Evolutionary conservation across 2,113 vertebrate species (phyloP).

Genomic region (Anoplopoma fimbria): DNA sequence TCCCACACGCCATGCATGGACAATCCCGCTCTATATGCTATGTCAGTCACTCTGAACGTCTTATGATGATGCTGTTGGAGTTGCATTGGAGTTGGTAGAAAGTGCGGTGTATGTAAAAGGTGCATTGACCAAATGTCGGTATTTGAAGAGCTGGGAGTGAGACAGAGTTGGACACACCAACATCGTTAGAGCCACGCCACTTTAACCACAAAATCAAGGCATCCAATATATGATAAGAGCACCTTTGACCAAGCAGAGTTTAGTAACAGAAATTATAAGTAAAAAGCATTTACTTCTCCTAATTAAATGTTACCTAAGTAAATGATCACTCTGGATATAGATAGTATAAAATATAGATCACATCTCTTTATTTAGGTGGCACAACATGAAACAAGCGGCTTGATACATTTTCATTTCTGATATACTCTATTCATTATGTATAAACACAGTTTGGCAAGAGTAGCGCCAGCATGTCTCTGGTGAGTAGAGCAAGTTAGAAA

Average conservation of each 20-base stretch:
- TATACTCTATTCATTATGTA: conserved; percentile 64
- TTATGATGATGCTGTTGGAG: too few relatives aligned
- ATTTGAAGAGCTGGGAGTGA: too few relatives aligned
- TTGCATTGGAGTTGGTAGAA: too few relatives aligned
- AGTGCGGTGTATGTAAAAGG: too few relatives aligned
- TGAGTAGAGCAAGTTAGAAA: conserved; percentile 43
- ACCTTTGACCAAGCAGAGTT: neutral
- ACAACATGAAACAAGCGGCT: conserved; percentile 41
- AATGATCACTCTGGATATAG: neutral
- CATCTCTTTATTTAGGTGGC: conserved; percentile 17
- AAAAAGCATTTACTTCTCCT: neutral
- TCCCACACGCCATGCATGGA: too few relatives aligned
- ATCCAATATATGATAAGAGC: neutral
- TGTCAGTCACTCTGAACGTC: too few relatives aligned
- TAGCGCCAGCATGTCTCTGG: conserved; percentile 49
- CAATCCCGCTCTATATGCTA: too few relatives aligned
- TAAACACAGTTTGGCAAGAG: conserved; percentile 58
- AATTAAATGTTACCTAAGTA: too few relatives aligned
- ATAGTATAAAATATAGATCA: neutral
- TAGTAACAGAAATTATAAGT: neutral
- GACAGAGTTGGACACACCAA: neutral
- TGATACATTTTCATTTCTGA: conserved; percentile 52
- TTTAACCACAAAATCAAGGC: neutral
- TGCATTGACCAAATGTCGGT: too few relatives aligned
- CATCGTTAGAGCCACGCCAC: neutral